Base-by-base conservation (phyloP, 2,113 vertebrate species). In the Rhynchopsitta pachyrhyncha region DNA sequence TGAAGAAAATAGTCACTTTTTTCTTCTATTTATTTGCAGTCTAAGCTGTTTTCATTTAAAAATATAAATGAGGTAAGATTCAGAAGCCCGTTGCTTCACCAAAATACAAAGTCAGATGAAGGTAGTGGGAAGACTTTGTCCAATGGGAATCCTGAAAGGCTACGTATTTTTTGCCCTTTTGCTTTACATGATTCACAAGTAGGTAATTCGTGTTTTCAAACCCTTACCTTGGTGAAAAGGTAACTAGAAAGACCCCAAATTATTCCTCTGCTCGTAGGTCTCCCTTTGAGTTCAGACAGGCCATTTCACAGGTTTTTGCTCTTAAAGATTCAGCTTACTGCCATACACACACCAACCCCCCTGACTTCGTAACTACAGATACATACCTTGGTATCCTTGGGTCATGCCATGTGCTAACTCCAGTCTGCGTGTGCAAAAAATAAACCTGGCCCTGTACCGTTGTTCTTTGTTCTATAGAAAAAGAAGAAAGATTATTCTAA, bases 381-480 rank as follows among this genome's bases (percentile, higher is more conserved):
- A 59, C 95, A 18, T 97, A 99, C 99, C 99, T 98, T 73, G 99
- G 99, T 98, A 99, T 99, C 97, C 99, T 98, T 79, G 99, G 99
- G 97, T 99, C 99, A 2, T 99, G 99, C 99, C 99, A 99, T 4
- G 99, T 99, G 98, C 99, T 99, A 88, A 99, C 99, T 60, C 99
- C 99, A 7, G 99, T 99, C 98, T 99, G 99, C 10, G 99, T 99
- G 98, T 99, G 99, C 96, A 99, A 98, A 97, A 99, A 99, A 96
- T 99, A 99, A 92, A 99, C 99, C 92, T 99, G 99, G 52, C 99
- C 99, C 96, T 99, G 99, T 87, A 99, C 99, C 13, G 99, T 99
- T 66, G 99, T 99, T 96, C 99, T 98, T 97, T 99, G 98, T 88
- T 99, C 98, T 99, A 86, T 23, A 87, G 8, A 66, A 94, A 87